Evolutionary conservation across 2,888 invertebrate genomes (phyloP).

Genomic region (Eupithecia subumbrata): DNA sequence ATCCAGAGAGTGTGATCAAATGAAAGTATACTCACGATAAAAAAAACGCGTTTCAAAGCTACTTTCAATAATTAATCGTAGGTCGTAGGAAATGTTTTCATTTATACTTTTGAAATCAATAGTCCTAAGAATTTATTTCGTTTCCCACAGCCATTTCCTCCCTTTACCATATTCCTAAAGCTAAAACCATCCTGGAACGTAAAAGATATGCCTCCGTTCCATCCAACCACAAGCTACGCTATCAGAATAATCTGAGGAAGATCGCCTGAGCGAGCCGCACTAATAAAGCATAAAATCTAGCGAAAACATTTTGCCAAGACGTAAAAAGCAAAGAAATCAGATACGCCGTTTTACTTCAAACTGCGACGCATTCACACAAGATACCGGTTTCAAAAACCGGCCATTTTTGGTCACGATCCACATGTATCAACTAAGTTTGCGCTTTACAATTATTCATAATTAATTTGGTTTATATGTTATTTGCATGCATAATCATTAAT

Average conservation of each 20-base stretch:
- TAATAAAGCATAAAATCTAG: constrained; percentile 39
- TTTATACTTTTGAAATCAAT: background rate
- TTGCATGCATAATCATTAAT: too few relatives aligned
- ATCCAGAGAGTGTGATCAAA: too few relatives aligned
- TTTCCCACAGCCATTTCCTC: background rate
- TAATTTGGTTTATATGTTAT: too few relatives aligned
- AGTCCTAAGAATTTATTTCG: background rate
- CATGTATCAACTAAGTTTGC: background rate
- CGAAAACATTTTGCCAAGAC: constrained; percentile 47
- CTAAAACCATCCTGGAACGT: constrained; percentile 5
- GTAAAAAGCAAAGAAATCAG: constrained; percentile 62
- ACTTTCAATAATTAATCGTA: background rate
- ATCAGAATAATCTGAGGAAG: constrained; percentile 31
- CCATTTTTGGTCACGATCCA: too few relatives aligned
- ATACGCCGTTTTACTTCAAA: constrained; percentile 59
- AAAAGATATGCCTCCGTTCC: constrained; percentile 17
- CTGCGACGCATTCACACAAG: constrained; percentile 27
- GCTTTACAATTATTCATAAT: too few relatives aligned
- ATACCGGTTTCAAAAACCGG: background rate
- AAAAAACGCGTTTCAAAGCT: background rate
- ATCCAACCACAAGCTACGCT: constrained; percentile 27
- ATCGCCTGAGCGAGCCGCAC: constrained; percentile 35
- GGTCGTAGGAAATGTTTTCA: background rate
- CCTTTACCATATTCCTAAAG: background rate
- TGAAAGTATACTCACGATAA: too few relatives aligned